phyloP scores from a whole-genome alignment of 2,113 vertebrate genomes.

The Nothocercus julius region DNA sequence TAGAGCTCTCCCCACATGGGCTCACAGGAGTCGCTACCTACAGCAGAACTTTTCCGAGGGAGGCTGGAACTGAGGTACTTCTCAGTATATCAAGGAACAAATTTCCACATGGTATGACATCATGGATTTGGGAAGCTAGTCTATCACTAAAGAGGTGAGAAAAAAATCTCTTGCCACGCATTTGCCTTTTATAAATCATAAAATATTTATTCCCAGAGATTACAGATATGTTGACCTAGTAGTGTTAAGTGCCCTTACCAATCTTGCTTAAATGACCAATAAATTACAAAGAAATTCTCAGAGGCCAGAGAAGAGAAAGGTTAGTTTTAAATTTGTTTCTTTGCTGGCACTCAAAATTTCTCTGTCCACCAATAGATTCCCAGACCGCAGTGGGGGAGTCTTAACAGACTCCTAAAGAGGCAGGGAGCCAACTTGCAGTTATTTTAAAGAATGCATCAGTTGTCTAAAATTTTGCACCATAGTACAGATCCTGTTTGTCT shows the following conservation, averaged over 20 bases:
- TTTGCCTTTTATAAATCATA: not conserved
- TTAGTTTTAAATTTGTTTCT: slow-evolving; percentile 13
- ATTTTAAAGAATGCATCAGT: slow-evolving; percentile 64
- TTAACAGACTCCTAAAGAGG: slow-evolving; percentile 39
- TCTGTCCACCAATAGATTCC: slow-evolving; percentile 2
- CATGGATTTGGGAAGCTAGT: not conserved
- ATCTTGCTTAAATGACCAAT: not conserved
- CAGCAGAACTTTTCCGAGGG: not conserved
- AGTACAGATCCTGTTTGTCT: slow-evolving; percentile 50
- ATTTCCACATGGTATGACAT: not conserved
- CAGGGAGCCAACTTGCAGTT: not conserved
- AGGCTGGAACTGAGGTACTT: not conserved
- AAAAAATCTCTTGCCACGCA: not conserved
- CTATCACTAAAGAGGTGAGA: not conserved
- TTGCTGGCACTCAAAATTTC: slow-evolving; percentile 1
- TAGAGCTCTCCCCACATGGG: not conserved
- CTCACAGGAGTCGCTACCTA: not conserved
- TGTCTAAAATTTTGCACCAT: slow-evolving; percentile 60
- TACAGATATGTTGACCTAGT: not conserved
- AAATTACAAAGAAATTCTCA: not conserved
- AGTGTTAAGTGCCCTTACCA: not conserved
- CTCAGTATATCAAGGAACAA: not conserved
- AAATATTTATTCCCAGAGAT: not conserved
- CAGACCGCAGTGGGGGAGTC: not conserved
- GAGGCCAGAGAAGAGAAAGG: not conserved